Evolutionary conservation across 2,797 vertebrate species (phyloP), one percentile per base, ranked within the genome.

Genomic region (Pogonophryne albipinna): DNA sequence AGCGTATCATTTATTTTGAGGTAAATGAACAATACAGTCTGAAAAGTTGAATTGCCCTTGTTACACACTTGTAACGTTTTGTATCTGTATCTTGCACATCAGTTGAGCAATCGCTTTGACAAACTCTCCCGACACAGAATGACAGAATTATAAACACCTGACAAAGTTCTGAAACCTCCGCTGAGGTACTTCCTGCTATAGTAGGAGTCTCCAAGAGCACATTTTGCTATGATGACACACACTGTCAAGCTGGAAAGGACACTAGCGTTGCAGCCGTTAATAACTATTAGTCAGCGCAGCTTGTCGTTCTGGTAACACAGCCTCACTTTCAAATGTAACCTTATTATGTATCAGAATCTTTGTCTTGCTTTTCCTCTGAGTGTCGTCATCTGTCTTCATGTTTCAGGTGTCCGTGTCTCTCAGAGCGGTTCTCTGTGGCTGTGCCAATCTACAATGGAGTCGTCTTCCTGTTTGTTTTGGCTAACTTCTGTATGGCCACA

Each of bases 401-500:
- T 70, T 83, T 4, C 93, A 99, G 98, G 89, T 99, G 98, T 87
- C 98, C 98, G 0, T 98, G 97, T 95, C 96, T 99, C 38, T 97
- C 97, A 17, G 95, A 97, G 85, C 91, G 91, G 23, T 93, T 99
- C 90, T 99, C 98, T 0, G 95, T 97, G 0, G 86, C 95, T 38
- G 96, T 99, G 78, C 97, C 97, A 0, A 92, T 97, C 92, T 99
- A 99, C 95, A 99, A 99, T 95, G 97, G 95, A 0, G 81, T 98
- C 74, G 95, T 99, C 91, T 99, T 99, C 93, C 94, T 99, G 68
- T 99, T 99, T 27, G 97, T 99, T 73, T 87, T 99, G 96, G 97
- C 98, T 81, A 99, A 99, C 93, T 99, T 99, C 94, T 98, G 97
- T 78, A 99, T 99, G 98, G 98, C 98, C 91, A 99, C 98, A 4